Conservation (phyloP, 1,140 invertebrate genomes). For the Brachionus manjavacas region DNA sequence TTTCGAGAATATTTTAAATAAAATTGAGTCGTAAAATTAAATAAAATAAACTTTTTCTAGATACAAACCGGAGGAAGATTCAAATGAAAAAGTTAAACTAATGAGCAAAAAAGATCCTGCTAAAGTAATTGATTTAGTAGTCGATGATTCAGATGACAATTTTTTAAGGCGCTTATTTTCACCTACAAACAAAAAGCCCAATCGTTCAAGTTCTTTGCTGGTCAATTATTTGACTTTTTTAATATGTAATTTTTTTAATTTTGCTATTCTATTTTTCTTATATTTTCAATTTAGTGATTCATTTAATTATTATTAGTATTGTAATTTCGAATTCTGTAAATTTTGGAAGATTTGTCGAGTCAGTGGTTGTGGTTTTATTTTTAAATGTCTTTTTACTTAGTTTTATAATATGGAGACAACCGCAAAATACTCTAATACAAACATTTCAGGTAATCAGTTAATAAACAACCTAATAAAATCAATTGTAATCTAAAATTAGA, state of each 20-base stretch:
- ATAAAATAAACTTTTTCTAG: not conserved
- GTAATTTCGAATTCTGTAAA: not conserved
- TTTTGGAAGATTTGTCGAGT: not conserved
- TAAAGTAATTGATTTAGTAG: not conserved
- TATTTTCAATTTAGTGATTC: not conserved
- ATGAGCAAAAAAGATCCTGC: not conserved
- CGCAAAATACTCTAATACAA: constrained; percentile 43
- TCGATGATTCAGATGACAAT: not conserved
- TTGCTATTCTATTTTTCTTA: not conserved
- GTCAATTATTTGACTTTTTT: constrained; percentile 9
- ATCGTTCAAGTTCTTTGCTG: not conserved
- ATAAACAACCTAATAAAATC: not conserved
- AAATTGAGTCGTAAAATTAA: no score
- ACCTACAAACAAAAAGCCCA: not conserved
- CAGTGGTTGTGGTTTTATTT: constrained; percentile 22
- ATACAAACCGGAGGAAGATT: not conserved
- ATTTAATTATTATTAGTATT: not conserved
- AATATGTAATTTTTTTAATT: not conserved
- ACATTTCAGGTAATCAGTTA: constrained; percentile 43
- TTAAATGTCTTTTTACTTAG: constrained; percentile 44
- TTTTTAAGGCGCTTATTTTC: not conserved
- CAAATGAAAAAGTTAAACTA: not conserved
- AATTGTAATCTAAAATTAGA: constrained; percentile 58
- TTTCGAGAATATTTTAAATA: no score
- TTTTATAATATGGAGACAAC: constrained; percentile 44